A percentile compares a stretch with the other conserved stretches of the same genome.
Conservation (phyloP, 2,113 vertebrate species). For the Proteles cristata region DNA sequence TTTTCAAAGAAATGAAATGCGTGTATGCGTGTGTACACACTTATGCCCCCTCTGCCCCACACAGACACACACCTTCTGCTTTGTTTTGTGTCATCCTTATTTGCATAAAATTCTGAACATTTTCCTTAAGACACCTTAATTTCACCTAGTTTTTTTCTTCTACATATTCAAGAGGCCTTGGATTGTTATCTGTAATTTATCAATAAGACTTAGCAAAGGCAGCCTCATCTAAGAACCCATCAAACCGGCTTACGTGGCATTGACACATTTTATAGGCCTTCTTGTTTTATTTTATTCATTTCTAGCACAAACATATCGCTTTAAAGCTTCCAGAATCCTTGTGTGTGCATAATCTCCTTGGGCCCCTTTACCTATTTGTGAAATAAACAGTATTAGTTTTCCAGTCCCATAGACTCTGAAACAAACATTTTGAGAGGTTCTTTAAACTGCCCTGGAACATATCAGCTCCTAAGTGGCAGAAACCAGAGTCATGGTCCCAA, state of each 20-base stretch:
- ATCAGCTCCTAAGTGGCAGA: background rate
- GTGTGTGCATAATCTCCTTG: background rate
- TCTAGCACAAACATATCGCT: background rate
- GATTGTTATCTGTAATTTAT: background rate
- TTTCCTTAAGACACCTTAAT: background rate
- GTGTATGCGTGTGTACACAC: accelerated
- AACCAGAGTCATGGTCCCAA: background rate
- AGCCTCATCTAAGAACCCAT: background rate
- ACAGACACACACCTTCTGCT: background rate
- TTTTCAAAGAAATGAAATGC: background rate
- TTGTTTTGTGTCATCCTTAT: background rate
- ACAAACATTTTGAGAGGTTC: background rate
- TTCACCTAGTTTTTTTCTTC: background rate
- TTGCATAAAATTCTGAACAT: background rate
- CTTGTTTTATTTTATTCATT: background rate
- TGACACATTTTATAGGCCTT: background rate
- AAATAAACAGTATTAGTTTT: background rate
- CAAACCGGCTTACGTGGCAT: background rate
- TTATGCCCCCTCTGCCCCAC: too few species aligned
- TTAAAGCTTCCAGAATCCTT: background rate
- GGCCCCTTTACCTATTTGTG: background rate
- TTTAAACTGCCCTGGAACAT: background rate
- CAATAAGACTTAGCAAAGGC: background rate
- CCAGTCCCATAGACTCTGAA: background rate
- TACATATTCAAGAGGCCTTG: background rate